These are phyloP conservation scores for Pachyseris speciosa DNA, from an alignment of 64 coral and sea anemone genomes.

Conservation along the genomic window DNA sequence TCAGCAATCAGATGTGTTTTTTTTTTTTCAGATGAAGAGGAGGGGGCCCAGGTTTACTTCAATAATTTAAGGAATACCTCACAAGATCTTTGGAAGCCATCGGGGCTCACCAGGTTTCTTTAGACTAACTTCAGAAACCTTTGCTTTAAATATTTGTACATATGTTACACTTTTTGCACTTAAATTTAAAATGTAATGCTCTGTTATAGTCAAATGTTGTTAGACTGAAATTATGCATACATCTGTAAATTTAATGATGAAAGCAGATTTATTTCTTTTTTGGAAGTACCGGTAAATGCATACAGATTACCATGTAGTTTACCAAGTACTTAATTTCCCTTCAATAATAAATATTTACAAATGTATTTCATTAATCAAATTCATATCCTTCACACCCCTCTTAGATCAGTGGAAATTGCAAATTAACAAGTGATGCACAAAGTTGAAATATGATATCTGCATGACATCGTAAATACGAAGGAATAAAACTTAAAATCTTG, in stretches of 20 bases:
- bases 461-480: slow-evolving; percentile 2
- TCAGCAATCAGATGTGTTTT: too few relatives aligned
- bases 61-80: too few relatives aligned
- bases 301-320: not conserved
- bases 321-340: slow-evolving; percentile 1
- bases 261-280: not conserved
- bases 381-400: slow-evolving; percentile 1
- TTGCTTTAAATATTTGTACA: not conserved
- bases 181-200: not conserved
- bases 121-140: not conserved
- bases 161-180: not conserved
- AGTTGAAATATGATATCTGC: slow-evolving; percentile 25
- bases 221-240: not conserved
- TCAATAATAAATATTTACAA: not conserved
- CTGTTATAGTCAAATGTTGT: not conserved
- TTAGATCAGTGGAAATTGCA: slow-evolving; percentile 28
- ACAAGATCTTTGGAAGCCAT: too few relatives aligned
- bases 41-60: too few relatives aligned
- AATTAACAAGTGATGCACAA: slow-evolving; percentile 1
- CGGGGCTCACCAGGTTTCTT: too few relatives aligned
- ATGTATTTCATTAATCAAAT: slow-evolving; percentile 18
- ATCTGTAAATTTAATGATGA: not conserved
- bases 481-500: slow-evolving; percentile 18
- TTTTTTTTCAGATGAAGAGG: too few relatives aligned
- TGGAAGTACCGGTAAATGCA: not conserved